phyloP scores from a whole-genome alignment of 2,888 invertebrate genomes.

The Cacoxenus indagator region DNA sequence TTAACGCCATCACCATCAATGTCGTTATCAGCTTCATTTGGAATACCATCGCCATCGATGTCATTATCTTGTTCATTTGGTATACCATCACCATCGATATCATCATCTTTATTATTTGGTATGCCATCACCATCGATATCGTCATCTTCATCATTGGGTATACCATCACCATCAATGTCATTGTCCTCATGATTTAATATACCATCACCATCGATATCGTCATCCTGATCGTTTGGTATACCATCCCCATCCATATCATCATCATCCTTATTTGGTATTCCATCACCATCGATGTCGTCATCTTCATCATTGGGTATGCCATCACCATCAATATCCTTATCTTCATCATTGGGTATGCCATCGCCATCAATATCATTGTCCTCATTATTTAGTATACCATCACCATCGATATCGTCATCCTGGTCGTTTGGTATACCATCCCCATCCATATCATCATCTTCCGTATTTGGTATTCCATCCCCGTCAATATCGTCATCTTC shows the following conservation, averaged over 20 bases:
- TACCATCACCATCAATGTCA: slow-evolving; percentile 71
- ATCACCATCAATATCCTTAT: slow-evolving; percentile 60
- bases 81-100: slow-evolving; percentile 60
- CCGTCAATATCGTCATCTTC: slow-evolving; percentile 60
- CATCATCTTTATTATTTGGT: slow-evolving; percentile 53
- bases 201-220: slow-evolving; percentile 64
- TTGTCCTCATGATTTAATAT: slow-evolving; percentile 70
- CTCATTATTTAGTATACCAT: slow-evolving; percentile 42
- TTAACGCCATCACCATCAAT: slow-evolving; percentile 68
- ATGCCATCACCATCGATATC: slow-evolving; percentile 65
- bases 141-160: slow-evolving; percentile 65
- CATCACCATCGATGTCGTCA: slow-evolving; percentile 61
- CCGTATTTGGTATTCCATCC: slow-evolving; percentile 68
- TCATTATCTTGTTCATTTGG: slow-evolving; percentile 58
- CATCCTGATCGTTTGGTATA: slow-evolving; percentile 69
- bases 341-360: slow-evolving; percentile 54
- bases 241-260: slow-evolving; percentile 60
- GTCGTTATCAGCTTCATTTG: slow-evolving; percentile 66
- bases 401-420: slow-evolving; percentile 51
- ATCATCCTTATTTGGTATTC: slow-evolving; percentile 55
- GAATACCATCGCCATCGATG: slow-evolving; percentile 64
- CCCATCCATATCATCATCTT: slow-evolving; percentile 67
- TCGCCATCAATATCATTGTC: slow-evolving; percentile 47
- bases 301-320: slow-evolving; percentile 64
- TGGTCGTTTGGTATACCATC: slow-evolving; percentile 68